Conservation (phyloP, 1,140 invertebrate genomes). For the Camponotus floridanus region DNA sequence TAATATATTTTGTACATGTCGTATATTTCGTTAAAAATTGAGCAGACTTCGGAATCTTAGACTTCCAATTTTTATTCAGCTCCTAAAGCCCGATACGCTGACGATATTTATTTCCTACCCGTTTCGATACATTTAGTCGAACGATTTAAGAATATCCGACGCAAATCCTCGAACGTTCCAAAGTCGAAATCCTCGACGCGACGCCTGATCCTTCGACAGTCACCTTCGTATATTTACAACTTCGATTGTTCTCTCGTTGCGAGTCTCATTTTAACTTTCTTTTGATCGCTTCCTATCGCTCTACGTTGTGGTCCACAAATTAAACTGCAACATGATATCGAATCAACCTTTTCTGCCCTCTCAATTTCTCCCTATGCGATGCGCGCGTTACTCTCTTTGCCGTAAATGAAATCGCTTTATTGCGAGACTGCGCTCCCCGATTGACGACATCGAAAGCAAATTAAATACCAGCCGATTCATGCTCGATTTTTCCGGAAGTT, state of each 20-base stretch:
- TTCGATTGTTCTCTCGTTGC: slow-evolving; percentile 19
- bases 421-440: slow-evolving; percentile 3
- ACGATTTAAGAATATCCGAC: slow-evolving; percentile 32
- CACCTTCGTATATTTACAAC: slow-evolving; percentile 21
- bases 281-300: not conserved
- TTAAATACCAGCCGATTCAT: slow-evolving; percentile 54
- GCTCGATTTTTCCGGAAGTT: slow-evolving; percentile 19
- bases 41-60: not conserved
- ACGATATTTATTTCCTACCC: not conserved
- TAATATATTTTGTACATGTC: not conserved
- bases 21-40: not conserved
- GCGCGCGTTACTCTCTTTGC: slow-evolving; percentile 14
- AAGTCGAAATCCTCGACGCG: not conserved
- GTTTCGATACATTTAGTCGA: not conserved
- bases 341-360: not conserved
- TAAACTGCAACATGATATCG: slow-evolving; percentile 30
- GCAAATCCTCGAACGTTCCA: not conserved
- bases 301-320: slow-evolving; percentile 44
- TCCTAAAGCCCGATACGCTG: not conserved
- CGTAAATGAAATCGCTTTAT: slow-evolving; percentile 45
- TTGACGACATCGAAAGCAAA: slow-evolving; percentile 38
- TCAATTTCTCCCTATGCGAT: not conserved
- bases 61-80: not conserved
- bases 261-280: not conserved
- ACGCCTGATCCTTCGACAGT: not conserved